Conservation (phyloP, 2,797 vertebrate species). For the Buphagus erythrorhynchus region DNA sequence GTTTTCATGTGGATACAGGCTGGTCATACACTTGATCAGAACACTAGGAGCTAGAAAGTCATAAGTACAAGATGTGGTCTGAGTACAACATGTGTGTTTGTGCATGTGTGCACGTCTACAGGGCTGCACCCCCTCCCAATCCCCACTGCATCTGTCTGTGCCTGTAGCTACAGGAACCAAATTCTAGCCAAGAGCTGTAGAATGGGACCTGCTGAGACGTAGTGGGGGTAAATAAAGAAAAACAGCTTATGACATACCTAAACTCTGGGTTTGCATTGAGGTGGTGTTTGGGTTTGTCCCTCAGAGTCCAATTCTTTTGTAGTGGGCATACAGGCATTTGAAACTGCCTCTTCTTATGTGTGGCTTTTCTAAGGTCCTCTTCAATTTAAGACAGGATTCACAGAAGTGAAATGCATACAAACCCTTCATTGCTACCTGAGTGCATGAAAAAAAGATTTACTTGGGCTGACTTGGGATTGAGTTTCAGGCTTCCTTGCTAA, state of each 20-base stretch:
- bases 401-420: neutral
- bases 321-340: neutral
- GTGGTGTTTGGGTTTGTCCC: neutral
- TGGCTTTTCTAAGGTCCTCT: neutral
- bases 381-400: neutral
- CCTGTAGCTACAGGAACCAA: neutral
- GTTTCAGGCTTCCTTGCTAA: conserved; percentile 26
- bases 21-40: neutral
- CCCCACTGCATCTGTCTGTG: neutral
- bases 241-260: neutral
- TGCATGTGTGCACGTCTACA: neutral
- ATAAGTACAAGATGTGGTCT: neutral
- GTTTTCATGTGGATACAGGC: neutral
- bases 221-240: neutral
- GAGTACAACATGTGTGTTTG: neutral
- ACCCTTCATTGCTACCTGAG: neutral
- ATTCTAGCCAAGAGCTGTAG: neutral
- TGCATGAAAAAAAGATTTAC: neutral
- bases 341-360: neutral
- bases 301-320: neutral
- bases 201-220: neutral
- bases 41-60: neutral
- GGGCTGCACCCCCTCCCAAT: neutral
- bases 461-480: neutral
- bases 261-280: neutral